Evolutionary conservation across 2,797 vertebrate species (phyloP).

Genomic region (Chaetophractus vellerosus): DNA sequence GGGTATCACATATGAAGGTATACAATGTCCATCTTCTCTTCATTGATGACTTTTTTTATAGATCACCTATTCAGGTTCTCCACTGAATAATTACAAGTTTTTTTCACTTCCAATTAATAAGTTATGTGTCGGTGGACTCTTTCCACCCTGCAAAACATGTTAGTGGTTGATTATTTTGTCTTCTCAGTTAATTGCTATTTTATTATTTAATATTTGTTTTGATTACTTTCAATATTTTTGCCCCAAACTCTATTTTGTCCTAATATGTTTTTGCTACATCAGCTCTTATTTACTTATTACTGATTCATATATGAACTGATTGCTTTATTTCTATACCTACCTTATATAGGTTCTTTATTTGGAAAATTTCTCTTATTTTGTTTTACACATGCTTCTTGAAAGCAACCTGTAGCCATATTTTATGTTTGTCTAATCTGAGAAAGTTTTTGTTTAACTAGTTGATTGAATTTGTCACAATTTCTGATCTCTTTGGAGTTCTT

Average conservation of each 20-base stretch:
- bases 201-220: background rate
- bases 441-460: background rate
- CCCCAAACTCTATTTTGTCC: background rate
- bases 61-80: background rate
- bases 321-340: background rate
- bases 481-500: background rate
- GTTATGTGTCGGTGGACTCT: background rate
- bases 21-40: background rate
- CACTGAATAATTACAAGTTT: background rate
- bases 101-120: background rate
- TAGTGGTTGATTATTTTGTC: background rate
- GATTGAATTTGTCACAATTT: background rate
- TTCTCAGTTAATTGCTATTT: background rate
- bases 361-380: background rate
- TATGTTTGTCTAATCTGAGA: background rate
- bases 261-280: background rate
- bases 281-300: constrained; percentile 17
- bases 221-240: constrained; percentile 9
- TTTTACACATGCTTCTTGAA: background rate
- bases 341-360: background rate
- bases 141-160: background rate
- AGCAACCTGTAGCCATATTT: background rate
- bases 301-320: background rate
- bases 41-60: background rate
- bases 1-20: background rate